A percentile compares a stretch with the other conserved stretches of the same genome.
phyloP scores from a whole-genome alignment of 2,888 invertebrate genomes.

The Caenorhabditis sp. region DNA sequence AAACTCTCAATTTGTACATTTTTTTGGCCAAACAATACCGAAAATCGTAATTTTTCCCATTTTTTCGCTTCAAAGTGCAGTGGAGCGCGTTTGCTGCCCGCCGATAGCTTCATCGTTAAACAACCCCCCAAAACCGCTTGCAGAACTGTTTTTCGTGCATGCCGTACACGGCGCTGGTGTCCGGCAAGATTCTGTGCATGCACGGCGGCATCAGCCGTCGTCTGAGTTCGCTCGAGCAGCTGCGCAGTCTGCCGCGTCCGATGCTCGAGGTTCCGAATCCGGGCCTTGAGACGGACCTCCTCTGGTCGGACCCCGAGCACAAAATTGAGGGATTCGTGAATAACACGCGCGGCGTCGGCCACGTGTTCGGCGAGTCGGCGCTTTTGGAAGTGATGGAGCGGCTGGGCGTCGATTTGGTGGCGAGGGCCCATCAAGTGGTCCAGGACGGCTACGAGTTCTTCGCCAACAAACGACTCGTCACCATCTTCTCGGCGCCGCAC shows the following conservation, averaged over 20 bases:
- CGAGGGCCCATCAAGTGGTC: conserved; percentile 55
- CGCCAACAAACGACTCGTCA: conserved; percentile 50
- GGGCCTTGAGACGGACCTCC: conserved; percentile 80
- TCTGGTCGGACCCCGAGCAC: conserved; percentile 80
- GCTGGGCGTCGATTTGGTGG: conserved; percentile 56
- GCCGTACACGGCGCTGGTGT: conserved; percentile 67
- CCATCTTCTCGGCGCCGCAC: conserved; percentile 60
- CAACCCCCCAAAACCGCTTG: conserved; percentile 7
- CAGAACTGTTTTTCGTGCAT: conserved; percentile 66
- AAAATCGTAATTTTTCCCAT: too few relatives aligned
- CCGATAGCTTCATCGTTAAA: too few relatives aligned
- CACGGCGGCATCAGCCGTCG: conserved; percentile 66
- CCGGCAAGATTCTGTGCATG: conserved; percentile 70
- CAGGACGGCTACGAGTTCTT: conserved; percentile 63
- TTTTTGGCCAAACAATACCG: too few relatives aligned
- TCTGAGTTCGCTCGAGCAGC: conserved; percentile 66
- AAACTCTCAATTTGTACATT: too few relatives aligned
- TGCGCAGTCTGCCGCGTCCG: conserved; percentile 53
- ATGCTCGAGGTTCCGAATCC: conserved; percentile 76
- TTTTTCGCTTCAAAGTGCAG: too few relatives aligned
- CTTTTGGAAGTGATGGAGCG: conserved; percentile 76
- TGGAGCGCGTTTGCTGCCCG: too few relatives aligned
- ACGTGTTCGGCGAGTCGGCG: conserved; percentile 82
- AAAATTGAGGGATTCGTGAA: conserved; percentile 58
- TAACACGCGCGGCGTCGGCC: conserved; percentile 81